phyloP scores from a whole-genome alignment of 2,888 invertebrate species.

The Ormyrus pomaceus region DNA sequence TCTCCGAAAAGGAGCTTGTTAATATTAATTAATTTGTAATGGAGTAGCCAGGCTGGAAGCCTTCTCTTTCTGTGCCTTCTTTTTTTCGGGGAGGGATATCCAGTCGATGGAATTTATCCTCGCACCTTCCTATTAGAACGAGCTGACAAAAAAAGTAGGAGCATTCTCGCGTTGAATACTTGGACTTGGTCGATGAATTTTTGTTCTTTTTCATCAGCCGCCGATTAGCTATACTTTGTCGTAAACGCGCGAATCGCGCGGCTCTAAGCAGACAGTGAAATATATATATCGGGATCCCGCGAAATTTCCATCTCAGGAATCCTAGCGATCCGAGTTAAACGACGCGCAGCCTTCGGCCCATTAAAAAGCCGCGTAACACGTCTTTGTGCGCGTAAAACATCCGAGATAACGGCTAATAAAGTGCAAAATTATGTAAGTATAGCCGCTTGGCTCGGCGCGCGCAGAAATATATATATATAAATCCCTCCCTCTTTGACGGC shows the following conservation, averaged over 20 bases:
- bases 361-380: constrained; percentile 21
- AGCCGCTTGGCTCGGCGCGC: background rate
- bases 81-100: background rate
- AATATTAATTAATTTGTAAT: constrained; percentile 48
- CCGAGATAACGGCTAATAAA: constrained; percentile 34
- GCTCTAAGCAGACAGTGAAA: too few relatives aligned
- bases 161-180: background rate
- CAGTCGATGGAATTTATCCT: constrained; percentile 13
- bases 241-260: too few relatives aligned
- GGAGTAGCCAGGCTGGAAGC: constrained; percentile 9
- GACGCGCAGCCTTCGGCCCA: constrained; percentile 18
- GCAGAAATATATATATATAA: constrained; percentile 8
- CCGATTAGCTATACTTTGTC: too few relatives aligned
- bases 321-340: constrained; percentile 21
- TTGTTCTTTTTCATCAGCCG: background rate
- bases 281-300: too few relatives aligned
- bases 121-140: constrained; percentile 18
- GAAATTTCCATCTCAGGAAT: constrained; percentile 13
- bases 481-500: background rate
- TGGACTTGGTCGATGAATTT: too few relatives aligned
- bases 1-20: constrained; percentile 23
- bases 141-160: background rate
- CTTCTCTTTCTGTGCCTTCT: background rate
- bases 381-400: background rate
- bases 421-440: constrained; percentile 45